Evolutionary conservation across 2,113 vertebrate species (phyloP).

Genomic region (Hippocampus barbouri): DNA sequence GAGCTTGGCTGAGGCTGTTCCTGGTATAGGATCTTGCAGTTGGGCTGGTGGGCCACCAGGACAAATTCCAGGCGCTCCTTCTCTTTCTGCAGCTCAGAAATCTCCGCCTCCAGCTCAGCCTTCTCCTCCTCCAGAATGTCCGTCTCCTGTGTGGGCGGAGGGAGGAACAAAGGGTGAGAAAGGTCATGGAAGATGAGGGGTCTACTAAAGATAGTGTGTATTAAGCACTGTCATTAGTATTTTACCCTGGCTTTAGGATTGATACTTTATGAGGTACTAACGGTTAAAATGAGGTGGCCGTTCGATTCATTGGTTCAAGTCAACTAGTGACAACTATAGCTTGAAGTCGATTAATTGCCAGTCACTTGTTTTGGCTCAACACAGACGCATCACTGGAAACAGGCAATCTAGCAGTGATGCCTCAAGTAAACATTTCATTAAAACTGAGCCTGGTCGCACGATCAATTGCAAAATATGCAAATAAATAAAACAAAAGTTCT

Average conservation of each 20-base stretch:
- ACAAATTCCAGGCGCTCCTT: conserved; percentile 93
- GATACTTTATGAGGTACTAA: not conserved
- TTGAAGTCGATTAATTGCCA: too few species aligned
- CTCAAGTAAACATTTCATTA: too few species aligned
- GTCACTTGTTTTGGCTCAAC: too few species aligned
- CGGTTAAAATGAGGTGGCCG: too few species aligned
- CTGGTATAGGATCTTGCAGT: conserved; percentile 88
- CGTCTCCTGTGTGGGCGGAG: conserved; percentile 78
- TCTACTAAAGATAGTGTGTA: not conserved
- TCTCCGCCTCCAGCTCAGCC: conserved; percentile 90
- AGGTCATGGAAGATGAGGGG: not conserved
- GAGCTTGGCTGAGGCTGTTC: conserved; percentile 66
- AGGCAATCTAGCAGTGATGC: too few species aligned
- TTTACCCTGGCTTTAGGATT: not conserved
- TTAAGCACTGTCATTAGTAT: not conserved
- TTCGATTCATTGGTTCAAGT: too few species aligned
- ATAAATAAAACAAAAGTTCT: too few species aligned
- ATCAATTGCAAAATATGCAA: too few species aligned
- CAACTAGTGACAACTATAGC: too few species aligned
- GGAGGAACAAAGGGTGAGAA: not conserved
- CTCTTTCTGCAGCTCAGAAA: conserved; percentile 92
- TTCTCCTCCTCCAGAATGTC: conserved; percentile 94
- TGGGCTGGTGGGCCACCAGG: conserved; percentile 87
- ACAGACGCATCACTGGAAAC: too few species aligned
- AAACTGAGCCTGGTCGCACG: not conserved